Evolutionary conservation across 37 sponge, comb jelly and placozoan species (phyloP).

Genomic region (Aphrocallistes beatrix): DNA sequence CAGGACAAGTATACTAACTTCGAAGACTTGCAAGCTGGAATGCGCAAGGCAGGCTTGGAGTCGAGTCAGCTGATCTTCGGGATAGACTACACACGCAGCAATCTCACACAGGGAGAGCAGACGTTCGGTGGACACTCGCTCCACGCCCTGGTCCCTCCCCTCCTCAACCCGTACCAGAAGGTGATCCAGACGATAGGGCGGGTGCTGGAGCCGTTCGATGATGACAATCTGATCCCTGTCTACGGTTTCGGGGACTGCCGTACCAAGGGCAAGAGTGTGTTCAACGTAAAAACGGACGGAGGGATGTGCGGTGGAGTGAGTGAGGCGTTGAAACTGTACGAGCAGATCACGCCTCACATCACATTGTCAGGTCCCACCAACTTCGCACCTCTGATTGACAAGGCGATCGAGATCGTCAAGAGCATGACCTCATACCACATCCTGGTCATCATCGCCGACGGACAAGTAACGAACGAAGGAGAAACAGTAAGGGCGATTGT

Average conservation of each 20-base stretch:
- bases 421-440: slow-evolving; percentile 14
- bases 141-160: slow-evolving; percentile 14
- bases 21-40: not conserved
- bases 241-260: slow-evolving; percentile 25
- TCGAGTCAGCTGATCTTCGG: slow-evolving; percentile 23
- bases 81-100: slow-evolving; percentile 22
- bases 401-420: slow-evolving; percentile 25
- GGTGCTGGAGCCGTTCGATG: slow-evolving; percentile 20
- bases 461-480: slow-evolving; percentile 24
- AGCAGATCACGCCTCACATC: not conserved
- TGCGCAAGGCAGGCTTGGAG: slow-evolving; percentile 24
- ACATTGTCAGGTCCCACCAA: slow-evolving; percentile 23
- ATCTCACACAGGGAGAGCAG: slow-evolving; percentile 15
- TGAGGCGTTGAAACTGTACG: not conserved
- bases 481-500: slow-evolving; percentile 7
- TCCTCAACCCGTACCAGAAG: slow-evolving; percentile 27
- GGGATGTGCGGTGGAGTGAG: not conserved
- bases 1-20: not conserved
- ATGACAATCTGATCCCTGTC: slow-evolving; percentile 24
- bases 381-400: slow-evolving; percentile 25
- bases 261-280: slow-evolving; percentile 17
- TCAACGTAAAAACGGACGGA: slow-evolving; percentile 2
- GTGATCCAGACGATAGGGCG: not conserved
- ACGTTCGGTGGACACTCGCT: slow-evolving; percentile 11
- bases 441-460: slow-evolving; percentile 30